These are phyloP conservation scores for Ceyx margarethae DNA, from an alignment of 2,113 vertebrate species.

Conservation along the genomic window DNA sequence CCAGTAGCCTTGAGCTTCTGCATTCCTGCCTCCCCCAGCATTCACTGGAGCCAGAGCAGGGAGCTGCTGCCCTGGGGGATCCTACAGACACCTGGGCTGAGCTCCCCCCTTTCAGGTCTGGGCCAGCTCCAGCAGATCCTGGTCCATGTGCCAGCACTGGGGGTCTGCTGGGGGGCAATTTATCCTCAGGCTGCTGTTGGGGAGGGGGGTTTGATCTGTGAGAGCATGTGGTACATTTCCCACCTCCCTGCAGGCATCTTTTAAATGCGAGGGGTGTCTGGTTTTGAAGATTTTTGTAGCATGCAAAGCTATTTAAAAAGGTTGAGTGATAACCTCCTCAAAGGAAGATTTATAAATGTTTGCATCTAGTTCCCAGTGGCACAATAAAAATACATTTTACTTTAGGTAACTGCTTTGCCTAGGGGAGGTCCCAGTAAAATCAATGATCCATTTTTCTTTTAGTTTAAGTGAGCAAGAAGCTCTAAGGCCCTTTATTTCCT, in stretches of 20 bases:
- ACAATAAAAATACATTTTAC: constrained; percentile 3
- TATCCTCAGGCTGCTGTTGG: background rate
- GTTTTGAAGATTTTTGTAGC: background rate
- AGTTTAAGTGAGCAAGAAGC: constrained; percentile 1
- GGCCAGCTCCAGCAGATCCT: accelerated
- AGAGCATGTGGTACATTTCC: accelerated
- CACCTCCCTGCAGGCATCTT: background rate
- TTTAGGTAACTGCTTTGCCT: constrained; percentile 30
- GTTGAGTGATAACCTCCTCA: background rate
- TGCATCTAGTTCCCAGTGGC: background rate
- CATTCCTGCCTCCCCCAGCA: background rate
- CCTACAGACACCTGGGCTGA: background rate
- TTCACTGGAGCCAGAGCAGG: accelerated
- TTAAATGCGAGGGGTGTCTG: background rate
- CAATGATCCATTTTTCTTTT: background rate
- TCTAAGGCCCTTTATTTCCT: constrained; percentile 15
- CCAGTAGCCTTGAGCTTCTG: accelerated
- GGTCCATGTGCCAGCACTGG: background rate
- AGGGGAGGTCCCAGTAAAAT: constrained; percentile 14
- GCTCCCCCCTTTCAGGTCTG: background rate
- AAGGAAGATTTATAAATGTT: constrained; percentile 43
- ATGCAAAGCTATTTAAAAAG: background rate
- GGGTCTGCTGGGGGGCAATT: background rate
- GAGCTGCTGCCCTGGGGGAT: background rate
- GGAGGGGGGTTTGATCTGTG: background rate